These are phyloP conservation scores for Pipistrellus pipistrellus DNA, from an alignment of 2,797 vertebrate genomes.

Conservation along the genomic window DNA sequence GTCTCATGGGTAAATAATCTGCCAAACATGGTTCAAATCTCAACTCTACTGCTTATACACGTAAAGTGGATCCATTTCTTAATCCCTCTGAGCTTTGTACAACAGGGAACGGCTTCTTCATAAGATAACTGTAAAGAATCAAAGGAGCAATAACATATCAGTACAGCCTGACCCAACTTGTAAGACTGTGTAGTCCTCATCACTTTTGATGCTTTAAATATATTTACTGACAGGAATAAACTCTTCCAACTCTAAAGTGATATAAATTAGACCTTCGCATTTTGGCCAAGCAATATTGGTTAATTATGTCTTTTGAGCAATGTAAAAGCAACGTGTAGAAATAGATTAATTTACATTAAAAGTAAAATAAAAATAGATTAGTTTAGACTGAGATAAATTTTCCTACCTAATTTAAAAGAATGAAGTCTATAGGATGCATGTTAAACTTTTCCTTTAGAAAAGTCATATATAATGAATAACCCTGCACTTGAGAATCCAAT, in stretches of 20 bases:
- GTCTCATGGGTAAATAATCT: not conserved
- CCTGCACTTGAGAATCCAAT: not conserved
- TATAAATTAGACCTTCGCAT: slow-evolving; percentile 24
- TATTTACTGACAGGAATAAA: not conserved
- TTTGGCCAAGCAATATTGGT: slow-evolving; percentile 38
- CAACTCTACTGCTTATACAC: not conserved
- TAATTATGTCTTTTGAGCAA: slow-evolving; percentile 16
- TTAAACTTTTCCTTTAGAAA: not conserved
- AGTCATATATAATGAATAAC: not conserved
- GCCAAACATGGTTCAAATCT: not conserved
- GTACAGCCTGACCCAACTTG: not conserved
- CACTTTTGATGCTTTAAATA: slow-evolving; percentile 32
- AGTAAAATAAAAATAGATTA: not conserved
- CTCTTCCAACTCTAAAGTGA: not conserved
- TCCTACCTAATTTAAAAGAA: slow-evolving; percentile 3
- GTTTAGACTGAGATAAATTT: slow-evolving; percentile 18
- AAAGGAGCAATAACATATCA: not conserved
- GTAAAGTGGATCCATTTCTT: not conserved
- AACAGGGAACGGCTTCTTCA: not conserved
- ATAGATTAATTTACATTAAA: not conserved
- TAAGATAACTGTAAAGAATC: slow-evolving; percentile 1
- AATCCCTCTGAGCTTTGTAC: not conserved
- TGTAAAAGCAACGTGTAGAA: not conserved
- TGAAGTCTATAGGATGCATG: not conserved
- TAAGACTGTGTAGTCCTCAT: not conserved